Evolutionary conservation across 2,797 vertebrate genomes (phyloP), one percentile per base, ranked within the genome.

Genomic region (Salmo trutta): DNA sequence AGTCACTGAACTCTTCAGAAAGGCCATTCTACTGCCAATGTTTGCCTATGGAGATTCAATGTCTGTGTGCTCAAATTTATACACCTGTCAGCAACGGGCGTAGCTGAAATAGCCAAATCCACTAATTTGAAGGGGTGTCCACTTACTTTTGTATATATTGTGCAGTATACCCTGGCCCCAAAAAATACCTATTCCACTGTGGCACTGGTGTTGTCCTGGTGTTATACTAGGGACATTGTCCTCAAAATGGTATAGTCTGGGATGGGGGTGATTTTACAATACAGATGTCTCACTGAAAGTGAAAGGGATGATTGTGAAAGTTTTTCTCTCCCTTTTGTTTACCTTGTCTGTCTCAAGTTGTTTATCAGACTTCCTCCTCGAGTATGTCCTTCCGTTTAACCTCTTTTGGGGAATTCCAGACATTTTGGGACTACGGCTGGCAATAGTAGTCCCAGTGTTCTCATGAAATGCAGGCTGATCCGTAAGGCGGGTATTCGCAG

Each of bases 391-490:
- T 74, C 19, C n/a, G 36, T 41, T 64, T 47, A 33, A 64, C 31
- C 56, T 41, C 14, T 41, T n/a, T 64, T 74, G 12, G 56, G 36
- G 24, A 82, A 75, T 74, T 84, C 74, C 77, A 70, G 21, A 54
- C 5, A 74, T 77, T 70, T 41, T 15, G 80, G 31, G 8, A 21
- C n/a, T 64, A 36, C 17, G 7, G 8, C 29, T 41, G 6, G 66
- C 68, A 54, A 17, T 27, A 27, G 52, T 76, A 47, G 67, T 82
- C 70, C 71, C 10, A 5, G 75, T 70, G 75, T 72, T 79, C 78
- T 74, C 51, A 75, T 77, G 74, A 74, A 81, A 79, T 67, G 52
- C 41, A 36, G 51, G 71, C 53, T 74, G 68, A 79, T 69, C 33
- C 56, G 36, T 47, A 75, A 31, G 73, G 36, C 73, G 75, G 51